A percentile compares a stretch with the other conserved stretches of the same genome.
phyloP scores from a whole-genome alignment of 1,140 invertebrate species.

The Acyrthosiphon pisum region DNA sequence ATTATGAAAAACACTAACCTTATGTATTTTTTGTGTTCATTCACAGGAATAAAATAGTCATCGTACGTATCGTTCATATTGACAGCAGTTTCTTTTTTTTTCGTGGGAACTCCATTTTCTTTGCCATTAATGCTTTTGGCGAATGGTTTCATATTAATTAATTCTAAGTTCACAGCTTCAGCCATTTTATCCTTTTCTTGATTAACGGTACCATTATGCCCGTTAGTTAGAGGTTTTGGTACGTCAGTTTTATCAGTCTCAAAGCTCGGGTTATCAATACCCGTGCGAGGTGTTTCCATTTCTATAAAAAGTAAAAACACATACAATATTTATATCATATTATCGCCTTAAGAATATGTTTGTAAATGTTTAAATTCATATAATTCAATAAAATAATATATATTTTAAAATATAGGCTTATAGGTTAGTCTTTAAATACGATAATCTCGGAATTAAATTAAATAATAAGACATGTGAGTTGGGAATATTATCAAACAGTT shows the following conservation, averaged over 20 bases:
- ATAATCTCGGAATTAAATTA: background rate
- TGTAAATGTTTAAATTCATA: background rate
- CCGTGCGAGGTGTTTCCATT: slow-evolving; percentile 60
- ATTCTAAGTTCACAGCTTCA: slow-evolving; percentile 81
- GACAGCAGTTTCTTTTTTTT: slow-evolving; percentile 73
- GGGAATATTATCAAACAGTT: background rate
- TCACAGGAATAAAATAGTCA: slow-evolving; percentile 84
- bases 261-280: slow-evolving; percentile 60
- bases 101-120: slow-evolving; percentile 61
- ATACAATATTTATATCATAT: background rate
- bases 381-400: background rate
- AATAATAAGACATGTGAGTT: background rate
- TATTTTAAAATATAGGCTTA: background rate
- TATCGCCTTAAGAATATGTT: background rate
- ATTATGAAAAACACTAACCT: slow-evolving; percentile 68
- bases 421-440: background rate
- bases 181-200: slow-evolving; percentile 65
- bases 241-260: slow-evolving; percentile 52
- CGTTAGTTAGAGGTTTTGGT: slow-evolving; percentile 47
- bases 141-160: slow-evolving; percentile 74
- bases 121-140: slow-evolving; percentile 63
- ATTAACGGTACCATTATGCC: slow-evolving; percentile 27
- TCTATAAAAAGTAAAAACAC: background rate
- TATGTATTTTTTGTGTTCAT: slow-evolving; percentile 83
- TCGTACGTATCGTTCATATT: slow-evolving; percentile 79